These are phyloP conservation scores for Cacoxenus indagator DNA, from an alignment of 2,888 invertebrate species.

Conservation along the genomic window DNA sequence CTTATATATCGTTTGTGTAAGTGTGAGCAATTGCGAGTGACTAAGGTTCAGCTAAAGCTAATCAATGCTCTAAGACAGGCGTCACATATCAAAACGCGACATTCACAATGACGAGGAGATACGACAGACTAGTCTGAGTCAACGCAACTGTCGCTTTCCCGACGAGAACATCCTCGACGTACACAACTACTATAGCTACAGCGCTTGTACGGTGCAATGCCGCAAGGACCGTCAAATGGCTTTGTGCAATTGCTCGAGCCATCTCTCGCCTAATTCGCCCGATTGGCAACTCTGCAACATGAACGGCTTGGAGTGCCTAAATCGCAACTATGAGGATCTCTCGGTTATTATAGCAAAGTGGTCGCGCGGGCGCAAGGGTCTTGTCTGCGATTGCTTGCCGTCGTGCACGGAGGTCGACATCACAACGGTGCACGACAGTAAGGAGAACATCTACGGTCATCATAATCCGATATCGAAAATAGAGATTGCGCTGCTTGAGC, in stretches of 20 bases:
- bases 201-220: constrained; percentile 80
- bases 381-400: constrained; percentile 79
- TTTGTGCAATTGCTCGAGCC: constrained; percentile 78
- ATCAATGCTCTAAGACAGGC: constrained; percentile 70
- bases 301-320: constrained; percentile 77
- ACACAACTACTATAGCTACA: constrained; percentile 79
- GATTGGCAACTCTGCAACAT: constrained; percentile 74
- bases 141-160: constrained; percentile 80
- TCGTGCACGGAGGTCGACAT: constrained; percentile 82
- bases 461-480: constrained; percentile 71
- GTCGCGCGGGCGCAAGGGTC: constrained; percentile 75
- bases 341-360: constrained; percentile 78
- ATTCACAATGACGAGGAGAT: constrained; percentile 80
- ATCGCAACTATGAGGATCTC: constrained; percentile 74
- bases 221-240: constrained; percentile 76
- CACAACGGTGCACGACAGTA: constrained; percentile 73
- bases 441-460: constrained; percentile 61
- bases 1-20: constrained; percentile 72
- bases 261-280: constrained; percentile 76
- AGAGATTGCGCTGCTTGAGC: constrained; percentile 75
- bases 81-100: constrained; percentile 73
- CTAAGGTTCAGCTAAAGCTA: no score
- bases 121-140: constrained; percentile 74
- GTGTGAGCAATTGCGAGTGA: constrained; percentile 20
- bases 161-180: constrained; percentile 76